Base-by-base conservation (phyloP, 2,888 invertebrate genomes). In the Lycaena phlaeas region DNA sequence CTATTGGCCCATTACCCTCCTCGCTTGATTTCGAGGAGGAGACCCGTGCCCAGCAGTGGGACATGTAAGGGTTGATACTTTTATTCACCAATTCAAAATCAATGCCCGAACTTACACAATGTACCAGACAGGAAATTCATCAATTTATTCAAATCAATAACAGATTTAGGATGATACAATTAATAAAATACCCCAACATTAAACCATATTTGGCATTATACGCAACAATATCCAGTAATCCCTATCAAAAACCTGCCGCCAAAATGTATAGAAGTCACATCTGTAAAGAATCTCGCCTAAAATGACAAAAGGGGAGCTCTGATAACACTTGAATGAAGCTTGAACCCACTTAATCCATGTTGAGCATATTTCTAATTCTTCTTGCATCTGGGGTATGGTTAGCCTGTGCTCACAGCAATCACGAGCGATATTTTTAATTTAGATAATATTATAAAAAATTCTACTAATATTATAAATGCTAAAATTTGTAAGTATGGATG, bases 281-380 rank as follows among this genome's bases (percentile, higher is more conserved):
- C 59, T 60, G 60, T 54, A 57, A 52, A 52, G 49, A 49, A 48
- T 44, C 47, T 46, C 41, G 43, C 10, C 54, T 56, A 57, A 56
- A 67, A 70, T 64, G 65, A 64, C 66, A 67, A 62, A 61, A 52
- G 60, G 61, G 64, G 55, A 45, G 53, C 41, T 49, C 43, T 48
- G 52, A 46, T 49, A 50, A 49, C 45, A 49, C 52, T 51, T 48
- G 47, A 64, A 62, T 56, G 57, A 43, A 48, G 48, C 51, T 51
- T 44, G 53, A 66, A 61, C 54, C 63, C 65, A 68, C 66, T 69
- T 72, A 72, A 72, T 72, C 72, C 70, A 52, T 50, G 50, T 46
- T 51, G 55, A 57, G 64, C 64, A 65, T 66, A 63, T 64, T 62
- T 66, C 61, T 71, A 70, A 71, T 71, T 68, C 68, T 64, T 64